These are phyloP conservation scores for Cryptocheilus praepositus DNA, from an alignment of 2,888 invertebrate genomes.

Conservation along the genomic window DNA sequence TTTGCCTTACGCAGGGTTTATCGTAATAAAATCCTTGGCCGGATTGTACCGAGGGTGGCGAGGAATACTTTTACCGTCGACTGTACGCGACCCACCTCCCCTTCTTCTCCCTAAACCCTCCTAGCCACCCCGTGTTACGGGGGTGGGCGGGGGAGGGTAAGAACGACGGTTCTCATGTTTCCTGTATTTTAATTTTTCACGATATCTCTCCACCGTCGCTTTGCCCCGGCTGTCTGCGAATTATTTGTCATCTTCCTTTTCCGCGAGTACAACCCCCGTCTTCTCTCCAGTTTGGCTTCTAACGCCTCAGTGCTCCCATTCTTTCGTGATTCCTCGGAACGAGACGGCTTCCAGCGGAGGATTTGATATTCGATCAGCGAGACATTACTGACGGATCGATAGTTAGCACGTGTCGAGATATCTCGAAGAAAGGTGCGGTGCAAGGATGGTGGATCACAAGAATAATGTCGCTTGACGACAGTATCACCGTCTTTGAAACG, in stretches of 20 bases:
- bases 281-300: not conserved
- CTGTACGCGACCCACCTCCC: slow-evolving; percentile 69
- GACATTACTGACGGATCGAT: slow-evolving; percentile 38
- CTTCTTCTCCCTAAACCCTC: slow-evolving; percentile 68
- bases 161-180: slow-evolving; percentile 71
- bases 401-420: slow-evolving; percentile 37
- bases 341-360: not conserved
- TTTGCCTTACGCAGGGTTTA: not conserved
- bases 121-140: slow-evolving; percentile 69
- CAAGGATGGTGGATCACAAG: too few relatives aligned
- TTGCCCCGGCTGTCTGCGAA: slow-evolving; percentile 34
- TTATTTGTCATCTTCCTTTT: slow-evolving; percentile 35
- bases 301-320: slow-evolving; percentile 14
- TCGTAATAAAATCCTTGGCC: slow-evolving; percentile 40
- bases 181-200: slow-evolving; percentile 62
- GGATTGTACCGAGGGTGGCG: slow-evolving; percentile 65
- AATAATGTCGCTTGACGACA: slow-evolving; percentile 1
- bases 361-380: slow-evolving; percentile 36
- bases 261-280: not conserved
- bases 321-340: slow-evolving; percentile 25
- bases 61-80: slow-evolving; percentile 62
- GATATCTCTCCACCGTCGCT: slow-evolving; percentile 32
- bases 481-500: too few relatives aligned
- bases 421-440: slow-evolving; percentile 6
- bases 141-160: slow-evolving; percentile 47